Evolutionary conservation across 2,888 invertebrate genomes (phyloP).

Genomic region (Orthosia incerta): DNA sequence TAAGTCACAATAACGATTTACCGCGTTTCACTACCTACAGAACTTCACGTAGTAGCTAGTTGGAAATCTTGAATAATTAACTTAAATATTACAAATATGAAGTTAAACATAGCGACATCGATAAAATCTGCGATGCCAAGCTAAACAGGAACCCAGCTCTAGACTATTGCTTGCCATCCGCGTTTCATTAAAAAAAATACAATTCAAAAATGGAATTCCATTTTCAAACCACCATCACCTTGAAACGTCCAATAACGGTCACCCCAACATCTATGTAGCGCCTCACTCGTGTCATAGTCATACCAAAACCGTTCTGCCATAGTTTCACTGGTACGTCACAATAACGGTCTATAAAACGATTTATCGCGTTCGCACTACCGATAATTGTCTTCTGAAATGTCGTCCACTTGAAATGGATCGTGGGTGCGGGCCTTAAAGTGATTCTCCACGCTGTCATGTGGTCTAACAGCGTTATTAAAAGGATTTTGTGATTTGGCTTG

Average conservation of each 20-base stretch:
- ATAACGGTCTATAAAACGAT: constrained; percentile 72
- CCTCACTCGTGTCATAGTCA: constrained; percentile 38
- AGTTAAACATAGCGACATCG: too few species aligned
- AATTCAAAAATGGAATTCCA: constrained; percentile 14
- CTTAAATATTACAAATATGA: too few species aligned
- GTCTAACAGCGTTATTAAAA: constrained; percentile 43
- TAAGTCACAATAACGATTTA: constrained; percentile 76
- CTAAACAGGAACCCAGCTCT: too few species aligned
- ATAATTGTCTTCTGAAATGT: constrained; percentile 83
- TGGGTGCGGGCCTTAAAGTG: constrained; percentile 74
- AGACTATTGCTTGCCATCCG: too few species aligned
- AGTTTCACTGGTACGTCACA: constrained; percentile 47
- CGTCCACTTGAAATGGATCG: constrained; percentile 76
- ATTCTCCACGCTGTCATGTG: constrained; percentile 61
- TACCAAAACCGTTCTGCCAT: constrained; percentile 38
- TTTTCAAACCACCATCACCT: constrained; percentile 18
- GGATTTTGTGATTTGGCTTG: background rate
- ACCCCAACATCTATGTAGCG: constrained; percentile 27
- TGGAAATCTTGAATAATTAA: too few species aligned
- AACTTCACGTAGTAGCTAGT: too few species aligned
- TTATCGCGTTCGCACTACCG: constrained; percentile 76
- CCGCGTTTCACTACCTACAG: constrained; percentile 67
- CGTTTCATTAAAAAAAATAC: too few species aligned
- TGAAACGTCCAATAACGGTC: constrained; percentile 28
- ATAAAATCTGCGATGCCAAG: too few species aligned